A percentile compares a stretch with the other conserved stretches of the same genome.
These are phyloP conservation scores for Sebastolobus altivelis DNA, from an alignment of 2,797 vertebrate species.

Conservation along the genomic window DNA sequence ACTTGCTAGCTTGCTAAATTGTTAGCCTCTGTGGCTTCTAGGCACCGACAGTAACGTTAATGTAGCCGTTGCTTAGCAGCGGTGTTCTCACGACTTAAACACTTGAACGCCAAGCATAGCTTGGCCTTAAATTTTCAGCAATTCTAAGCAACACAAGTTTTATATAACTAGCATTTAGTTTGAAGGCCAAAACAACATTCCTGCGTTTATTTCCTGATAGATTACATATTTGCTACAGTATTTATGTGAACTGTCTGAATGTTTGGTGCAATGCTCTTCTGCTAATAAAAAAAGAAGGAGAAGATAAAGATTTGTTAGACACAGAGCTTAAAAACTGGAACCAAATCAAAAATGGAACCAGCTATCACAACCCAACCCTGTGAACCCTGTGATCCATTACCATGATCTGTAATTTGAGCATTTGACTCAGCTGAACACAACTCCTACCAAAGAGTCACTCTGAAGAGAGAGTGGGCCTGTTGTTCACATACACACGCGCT, in stretches of 20 bases:
- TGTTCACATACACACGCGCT: background rate
- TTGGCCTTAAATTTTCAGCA: background rate
- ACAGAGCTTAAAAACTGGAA: background rate
- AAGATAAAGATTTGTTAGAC: background rate
- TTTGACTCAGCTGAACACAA: constrained; percentile 13
- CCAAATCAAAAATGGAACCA: constrained; percentile 1
- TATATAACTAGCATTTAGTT: background rate
- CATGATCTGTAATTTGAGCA: constrained; percentile 27
- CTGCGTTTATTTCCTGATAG: background rate
- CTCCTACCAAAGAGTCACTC: constrained; percentile 6
- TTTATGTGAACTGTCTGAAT: constrained; percentile 11
- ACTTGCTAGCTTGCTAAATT: too few relatives aligned
- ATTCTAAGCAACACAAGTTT: background rate
- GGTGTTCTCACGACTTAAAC: too few relatives aligned
- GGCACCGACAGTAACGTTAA: too few relatives aligned
- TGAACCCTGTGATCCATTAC: background rate
- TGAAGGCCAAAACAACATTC: background rate
- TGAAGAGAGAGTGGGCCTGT: background rate
- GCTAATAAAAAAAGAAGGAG: background rate
- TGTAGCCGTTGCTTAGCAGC: too few relatives aligned
- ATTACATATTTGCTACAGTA: constrained; percentile 1
- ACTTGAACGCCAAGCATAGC: background rate
- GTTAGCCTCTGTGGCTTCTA: too few relatives aligned
- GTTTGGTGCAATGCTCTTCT: background rate
- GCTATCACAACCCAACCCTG: constrained; percentile 2